A percentile compares a stretch with the other conserved stretches of the same genome.
Conservation (phyloP, 2,888 invertebrate species). For the Trichopria drosophilae region DNA sequence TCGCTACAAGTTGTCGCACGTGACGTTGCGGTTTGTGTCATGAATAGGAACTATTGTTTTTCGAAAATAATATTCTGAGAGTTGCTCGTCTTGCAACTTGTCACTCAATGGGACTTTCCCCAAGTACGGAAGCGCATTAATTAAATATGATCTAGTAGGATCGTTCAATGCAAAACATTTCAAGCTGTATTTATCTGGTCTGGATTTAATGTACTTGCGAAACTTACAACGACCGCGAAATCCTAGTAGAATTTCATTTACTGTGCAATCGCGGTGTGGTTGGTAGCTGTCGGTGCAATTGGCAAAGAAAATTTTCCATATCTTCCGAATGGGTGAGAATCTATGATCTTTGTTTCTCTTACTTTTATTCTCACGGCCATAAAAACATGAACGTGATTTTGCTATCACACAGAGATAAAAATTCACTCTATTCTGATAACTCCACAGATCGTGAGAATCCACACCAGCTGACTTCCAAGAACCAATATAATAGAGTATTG, state of each 20-base stretch:
- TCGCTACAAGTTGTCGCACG: not conserved
- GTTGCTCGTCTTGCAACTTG: not conserved
- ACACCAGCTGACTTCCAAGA: constrained; percentile 3
- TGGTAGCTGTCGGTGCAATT: not conserved
- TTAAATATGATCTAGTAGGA: not conserved
- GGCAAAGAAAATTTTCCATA: not conserved
- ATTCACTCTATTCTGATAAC: not conserved
- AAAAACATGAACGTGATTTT: constrained; percentile 4
- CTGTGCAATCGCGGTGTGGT: not conserved
- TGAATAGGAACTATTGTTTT: constrained; percentile 15
- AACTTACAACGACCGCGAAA: not conserved
- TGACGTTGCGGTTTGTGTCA: constrained; percentile 7
- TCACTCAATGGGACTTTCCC: constrained; percentile 6
- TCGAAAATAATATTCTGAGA: constrained; percentile 19
- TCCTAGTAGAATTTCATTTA: not conserved
- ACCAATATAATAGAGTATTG: not conserved
- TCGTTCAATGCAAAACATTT: not conserved
- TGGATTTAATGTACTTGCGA: not conserved
- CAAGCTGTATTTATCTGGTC: not conserved
- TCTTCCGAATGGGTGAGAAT: constrained; percentile 3
- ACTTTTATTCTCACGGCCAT: constrained; percentile 1
- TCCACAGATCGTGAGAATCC: constrained; percentile 1
- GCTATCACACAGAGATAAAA: constrained; percentile 2
- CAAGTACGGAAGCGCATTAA: constrained; percentile 17
- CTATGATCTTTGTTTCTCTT: not conserved